phyloP scores from a whole-genome alignment of 2,113 vertebrate species.

The Larimichthys crocea region DNA sequence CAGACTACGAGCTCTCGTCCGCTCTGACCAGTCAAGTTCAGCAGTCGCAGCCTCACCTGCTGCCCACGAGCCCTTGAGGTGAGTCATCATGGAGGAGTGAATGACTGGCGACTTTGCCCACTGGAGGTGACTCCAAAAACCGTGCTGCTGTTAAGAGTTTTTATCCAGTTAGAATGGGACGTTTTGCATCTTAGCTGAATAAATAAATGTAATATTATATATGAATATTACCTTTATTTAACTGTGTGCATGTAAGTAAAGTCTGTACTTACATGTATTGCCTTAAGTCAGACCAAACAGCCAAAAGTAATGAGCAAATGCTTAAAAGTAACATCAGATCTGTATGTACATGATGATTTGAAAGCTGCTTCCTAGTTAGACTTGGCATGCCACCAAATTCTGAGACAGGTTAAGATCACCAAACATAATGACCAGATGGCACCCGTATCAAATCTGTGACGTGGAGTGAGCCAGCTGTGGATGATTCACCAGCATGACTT shows the following conservation, averaged over 20 bases:
- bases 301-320: too few relatives aligned
- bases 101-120: constrained; percentile 11
- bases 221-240: background rate
- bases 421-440: constrained; percentile 42
- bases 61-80: constrained; percentile 41
- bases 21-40: constrained; percentile 38
- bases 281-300: background rate
- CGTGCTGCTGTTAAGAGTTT: background rate
- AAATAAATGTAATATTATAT: background rate
- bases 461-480: constrained; percentile 27
- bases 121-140: constrained; percentile 15
- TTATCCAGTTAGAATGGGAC: background rate
- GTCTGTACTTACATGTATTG: background rate
- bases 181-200: background rate
- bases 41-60: constrained; percentile 59
- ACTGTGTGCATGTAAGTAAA: background rate
- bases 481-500: constrained; percentile 7
- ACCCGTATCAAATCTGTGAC: constrained; percentile 50
- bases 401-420: constrained; percentile 26
- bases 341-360: background rate
- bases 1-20: constrained; percentile 20
- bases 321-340: background rate
- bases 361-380: constrained; percentile 8
- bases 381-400: constrained; percentile 18
- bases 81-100: constrained; percentile 31